Base-by-base conservation (phyloP, 2,888 invertebrate species). In the Syritta pipiens region DNA sequence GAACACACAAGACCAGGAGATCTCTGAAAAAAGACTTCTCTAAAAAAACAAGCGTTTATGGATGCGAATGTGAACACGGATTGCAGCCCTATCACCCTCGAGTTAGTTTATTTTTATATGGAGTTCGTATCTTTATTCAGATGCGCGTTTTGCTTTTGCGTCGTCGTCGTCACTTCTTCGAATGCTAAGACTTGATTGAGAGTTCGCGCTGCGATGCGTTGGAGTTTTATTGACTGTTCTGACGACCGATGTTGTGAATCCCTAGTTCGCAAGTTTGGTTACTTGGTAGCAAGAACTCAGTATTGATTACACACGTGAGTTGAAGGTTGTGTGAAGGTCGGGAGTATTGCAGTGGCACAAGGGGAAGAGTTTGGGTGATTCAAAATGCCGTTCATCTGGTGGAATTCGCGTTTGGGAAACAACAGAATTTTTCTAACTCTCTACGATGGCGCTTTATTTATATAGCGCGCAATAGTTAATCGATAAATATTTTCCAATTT, bases 241-340 rank as follows among this genome's bases (percentile, higher is more conserved):
- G n/a, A n/a, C n/a, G n/a, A n/a, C n/a, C 65, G 26, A 19, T 6
- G 57, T 49, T 37, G 28, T 72, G 51, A 51, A 12, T 2, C 24
- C 17, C 14, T 14, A 26, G 37, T 17, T 19, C 46, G 22, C 42
- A 51, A 57, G 17, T 49, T 44, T 30, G 75, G 75, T 82, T 59
- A 67, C 75, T 71, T 75, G 63, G 71, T 81, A 79, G 71, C 68
- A 48, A 69, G 57, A 59, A 65, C 53, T 65, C 71, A 83, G 82
- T 85, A 85, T 85, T 85, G 85, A 85, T 84, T 85, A 85, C 85
- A 85, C 86, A 86, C 83, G 84, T 84, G 84, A 84, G 82, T 59
- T 87, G 87, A 87, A 88, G 88, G 87, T 88, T 87, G 86, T 83
- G 67, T 87, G 87, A 88, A 88, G 88, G 88, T 88, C 88, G 86